A percentile compares a stretch with the other conserved stretches of the same genome.
phyloP scores from a whole-genome alignment of 2,888 invertebrate genomes.

The Microctonus brassicae region DNA sequence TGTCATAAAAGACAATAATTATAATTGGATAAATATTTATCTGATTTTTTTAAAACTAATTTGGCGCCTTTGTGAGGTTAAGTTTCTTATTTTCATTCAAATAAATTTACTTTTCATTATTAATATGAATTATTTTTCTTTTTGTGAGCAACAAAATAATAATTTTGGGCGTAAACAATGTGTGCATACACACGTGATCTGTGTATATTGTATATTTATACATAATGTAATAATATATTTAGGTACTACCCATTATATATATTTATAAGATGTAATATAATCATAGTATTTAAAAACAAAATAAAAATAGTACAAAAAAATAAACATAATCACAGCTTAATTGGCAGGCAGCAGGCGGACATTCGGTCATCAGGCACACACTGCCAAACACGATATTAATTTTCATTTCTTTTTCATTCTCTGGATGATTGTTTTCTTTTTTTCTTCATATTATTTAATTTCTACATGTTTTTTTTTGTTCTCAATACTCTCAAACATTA shows the following conservation, averaged over 20 bases:
- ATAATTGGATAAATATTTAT: slow-evolving; percentile 45
- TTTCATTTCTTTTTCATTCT: slow-evolving; percentile 44
- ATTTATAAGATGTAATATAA: slow-evolving; percentile 54
- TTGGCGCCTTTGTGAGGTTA: slow-evolving; percentile 41
- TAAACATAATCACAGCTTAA: slow-evolving; percentile 69
- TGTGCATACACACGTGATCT: slow-evolving; percentile 36
- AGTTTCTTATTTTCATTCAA: not conserved
- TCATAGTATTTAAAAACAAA: slow-evolving; percentile 46
- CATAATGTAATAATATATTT: slow-evolving; percentile 46
- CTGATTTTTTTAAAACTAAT: slow-evolving; percentile 45
- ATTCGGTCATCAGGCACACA: slow-evolving; percentile 54
- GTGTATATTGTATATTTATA: too few species aligned
- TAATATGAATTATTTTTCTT: slow-evolving; percentile 48
- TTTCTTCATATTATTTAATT: slow-evolving; percentile 39
- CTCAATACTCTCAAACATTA: not conserved
- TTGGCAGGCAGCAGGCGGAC: slow-evolving; percentile 64
- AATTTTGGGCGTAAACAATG: slow-evolving; percentile 44
- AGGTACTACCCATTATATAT: slow-evolving; percentile 10
- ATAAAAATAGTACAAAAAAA: slow-evolving; percentile 61
- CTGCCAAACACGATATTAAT: slow-evolving; percentile 48
- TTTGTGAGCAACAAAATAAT: slow-evolving; percentile 48
- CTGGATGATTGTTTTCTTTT: not conserved
- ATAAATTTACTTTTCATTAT: slow-evolving; percentile 16
- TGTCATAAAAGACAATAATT: slow-evolving; percentile 25
- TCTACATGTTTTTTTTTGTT: slow-evolving; percentile 27